Percentiles rank a stretch among this genome's conserved stretches.
phyloP scores from a whole-genome alignment of 2,888 invertebrate genomes.

The Chymomyza amoena region DNA sequence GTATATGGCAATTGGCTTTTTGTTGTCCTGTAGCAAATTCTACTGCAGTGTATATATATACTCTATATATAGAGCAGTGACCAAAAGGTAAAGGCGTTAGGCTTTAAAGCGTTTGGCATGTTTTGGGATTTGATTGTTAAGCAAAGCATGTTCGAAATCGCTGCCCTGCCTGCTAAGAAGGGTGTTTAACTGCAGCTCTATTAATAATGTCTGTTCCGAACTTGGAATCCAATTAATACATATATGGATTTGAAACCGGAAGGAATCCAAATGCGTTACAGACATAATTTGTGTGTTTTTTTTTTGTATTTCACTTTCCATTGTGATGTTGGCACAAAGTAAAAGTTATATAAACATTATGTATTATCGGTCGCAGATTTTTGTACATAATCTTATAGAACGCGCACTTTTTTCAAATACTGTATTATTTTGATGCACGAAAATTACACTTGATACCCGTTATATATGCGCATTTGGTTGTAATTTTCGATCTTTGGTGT shows the following conservation, averaged over 20 bases:
- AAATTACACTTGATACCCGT: slow-evolving; percentile 59
- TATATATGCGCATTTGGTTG: slow-evolving; percentile 36
- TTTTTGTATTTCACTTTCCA: slow-evolving; percentile 30
- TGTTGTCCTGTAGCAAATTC: slow-evolving; percentile 22
- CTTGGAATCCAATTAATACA: too few relatives aligned
- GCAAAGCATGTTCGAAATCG: background rate
- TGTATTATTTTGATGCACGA: slow-evolving; percentile 56
- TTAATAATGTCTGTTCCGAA: background rate
- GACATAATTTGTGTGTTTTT: too few relatives aligned
- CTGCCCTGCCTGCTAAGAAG: background rate
- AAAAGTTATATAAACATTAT: background rate
- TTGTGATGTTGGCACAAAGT: slow-evolving; percentile 5
- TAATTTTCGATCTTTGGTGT: slow-evolving; percentile 41
- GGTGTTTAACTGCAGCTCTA: background rate
- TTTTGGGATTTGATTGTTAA: slow-evolving; percentile 1
- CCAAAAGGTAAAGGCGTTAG: slow-evolving; percentile 59
- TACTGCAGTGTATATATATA: background rate
- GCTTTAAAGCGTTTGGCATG: slow-evolving; percentile 9
- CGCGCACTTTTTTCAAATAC: slow-evolving; percentile 38
- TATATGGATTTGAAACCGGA: too few relatives aligned
- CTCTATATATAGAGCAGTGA: slow-evolving; percentile 45
- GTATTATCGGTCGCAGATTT: slow-evolving; percentile 10
- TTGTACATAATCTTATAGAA: slow-evolving; percentile 39
- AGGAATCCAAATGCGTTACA: too few relatives aligned
- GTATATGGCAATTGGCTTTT: slow-evolving; percentile 1